Conservation (phyloP, 1,140 invertebrate species). For the Hyles euphorbiae region DNA sequence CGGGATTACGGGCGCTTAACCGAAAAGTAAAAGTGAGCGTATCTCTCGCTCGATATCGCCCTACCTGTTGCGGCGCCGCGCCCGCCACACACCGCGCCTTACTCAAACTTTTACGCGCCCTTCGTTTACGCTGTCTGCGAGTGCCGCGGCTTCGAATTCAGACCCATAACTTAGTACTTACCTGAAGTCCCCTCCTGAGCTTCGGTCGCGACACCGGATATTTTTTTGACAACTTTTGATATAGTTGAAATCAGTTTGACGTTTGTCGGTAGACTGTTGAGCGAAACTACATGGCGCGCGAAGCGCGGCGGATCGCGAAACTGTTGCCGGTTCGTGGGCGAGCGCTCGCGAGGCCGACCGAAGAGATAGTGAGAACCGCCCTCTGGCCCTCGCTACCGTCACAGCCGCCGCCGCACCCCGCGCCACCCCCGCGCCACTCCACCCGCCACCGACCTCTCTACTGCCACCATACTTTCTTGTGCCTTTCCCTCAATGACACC, state of each 20-base stretch:
- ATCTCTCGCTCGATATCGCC: constrained; percentile 49
- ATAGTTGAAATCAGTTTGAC: constrained; percentile 56
- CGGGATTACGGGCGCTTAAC: constrained; percentile 45
- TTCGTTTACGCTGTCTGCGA: constrained; percentile 17
- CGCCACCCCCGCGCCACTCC: constrained; percentile 28
- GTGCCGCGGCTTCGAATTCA: constrained; percentile 13
- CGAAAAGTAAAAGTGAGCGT: constrained; percentile 52
- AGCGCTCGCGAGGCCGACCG: constrained; percentile 29
- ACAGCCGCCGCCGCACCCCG: constrained; percentile 25
- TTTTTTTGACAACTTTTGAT: constrained; percentile 49
- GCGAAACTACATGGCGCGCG: constrained; percentile 36
- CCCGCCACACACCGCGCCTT: constrained; percentile 22
- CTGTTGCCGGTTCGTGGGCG: constrained; percentile 24
- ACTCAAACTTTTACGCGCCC: constrained; percentile 51
- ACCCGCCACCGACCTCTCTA: constrained; percentile 16
- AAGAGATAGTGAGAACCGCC: constrained; percentile 44
- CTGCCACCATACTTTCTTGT: constrained; percentile 27
- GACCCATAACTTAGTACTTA: constrained; percentile 32
- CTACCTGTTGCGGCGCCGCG: constrained; percentile 58
- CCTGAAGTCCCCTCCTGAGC: constrained; percentile 37
- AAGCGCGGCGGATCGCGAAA: constrained; percentile 24
- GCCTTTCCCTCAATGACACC: constrained; percentile 15
- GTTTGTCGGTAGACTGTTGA: constrained; percentile 37
- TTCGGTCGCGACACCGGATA: constrained; percentile 32
- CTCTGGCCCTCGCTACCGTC: constrained; percentile 10